These are phyloP conservation scores for Agriopis marginaria DNA, from an alignment of 2,888 invertebrate genomes.

Conservation along the genomic window DNA sequence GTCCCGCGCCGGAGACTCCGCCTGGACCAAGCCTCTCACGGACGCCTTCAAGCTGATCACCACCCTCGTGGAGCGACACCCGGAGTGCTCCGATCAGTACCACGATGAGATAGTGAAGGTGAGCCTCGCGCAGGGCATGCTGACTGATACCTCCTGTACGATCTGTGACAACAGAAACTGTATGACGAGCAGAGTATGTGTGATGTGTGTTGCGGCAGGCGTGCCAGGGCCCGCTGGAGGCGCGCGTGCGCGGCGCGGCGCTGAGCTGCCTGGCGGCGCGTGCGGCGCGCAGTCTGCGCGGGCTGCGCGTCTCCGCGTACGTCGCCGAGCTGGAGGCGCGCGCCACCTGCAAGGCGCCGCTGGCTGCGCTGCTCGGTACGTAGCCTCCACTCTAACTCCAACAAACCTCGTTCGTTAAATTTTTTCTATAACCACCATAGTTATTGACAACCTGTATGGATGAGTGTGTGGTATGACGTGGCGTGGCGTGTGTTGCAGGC, in stretches of 20 bases:
- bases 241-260: conserved; percentile 55
- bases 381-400: no score
- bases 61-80: conserved; percentile 50
- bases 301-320: conserved; percentile 40
- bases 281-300: conserved; percentile 46
- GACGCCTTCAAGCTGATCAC: conserved; percentile 62
- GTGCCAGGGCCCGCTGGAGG: conserved; percentile 53
- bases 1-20: conserved; percentile 42
- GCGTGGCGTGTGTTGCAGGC: conserved; percentile 53
- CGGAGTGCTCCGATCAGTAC: conserved; percentile 47
- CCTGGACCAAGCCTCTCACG: conserved; percentile 56
- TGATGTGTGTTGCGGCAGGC: conserved; percentile 50
- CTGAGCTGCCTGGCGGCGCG: conserved; percentile 53
- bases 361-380: conserved; percentile 61
- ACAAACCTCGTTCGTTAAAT: no score
- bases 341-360: conserved; percentile 55
- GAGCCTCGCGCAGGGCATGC: conserved; percentile 12
- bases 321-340: conserved; percentile 51
- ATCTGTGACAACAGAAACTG: no score
- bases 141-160: no score
- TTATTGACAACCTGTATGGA: no score
- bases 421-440: no score
- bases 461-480: background rate
- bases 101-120: conserved; percentile 62
- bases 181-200: background rate